phyloP scores from a whole-genome alignment of 2,113 vertebrate genomes.

The Dicrurus megarhynchus region DNA sequence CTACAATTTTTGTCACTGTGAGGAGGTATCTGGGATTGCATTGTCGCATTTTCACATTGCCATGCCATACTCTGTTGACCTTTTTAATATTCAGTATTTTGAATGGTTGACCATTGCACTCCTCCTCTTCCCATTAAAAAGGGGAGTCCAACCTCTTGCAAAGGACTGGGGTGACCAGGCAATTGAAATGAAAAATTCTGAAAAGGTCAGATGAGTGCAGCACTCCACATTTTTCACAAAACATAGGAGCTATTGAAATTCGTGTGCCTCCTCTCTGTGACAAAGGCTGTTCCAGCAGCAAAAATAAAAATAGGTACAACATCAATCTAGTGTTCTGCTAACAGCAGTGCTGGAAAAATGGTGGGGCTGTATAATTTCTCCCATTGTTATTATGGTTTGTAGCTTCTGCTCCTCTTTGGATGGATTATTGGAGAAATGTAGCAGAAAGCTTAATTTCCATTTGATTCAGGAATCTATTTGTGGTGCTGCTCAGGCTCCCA shows the following conservation, averaged over 20 bases:
- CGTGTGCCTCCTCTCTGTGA: background rate
- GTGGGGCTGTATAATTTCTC: slow-evolving; percentile 8
- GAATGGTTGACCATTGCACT: slow-evolving; percentile 61
- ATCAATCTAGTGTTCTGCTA: background rate
- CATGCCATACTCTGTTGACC: slow-evolving; percentile 61
- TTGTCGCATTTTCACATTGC: slow-evolving; percentile 60
- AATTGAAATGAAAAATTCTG: slow-evolving; percentile 60
- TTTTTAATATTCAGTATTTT: slow-evolving; percentile 76
- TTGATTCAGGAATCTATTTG: slow-evolving; percentile 29
- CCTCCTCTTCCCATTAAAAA: slow-evolving; percentile 59
- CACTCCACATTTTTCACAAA: slow-evolving; percentile 1
- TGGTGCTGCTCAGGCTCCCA: background rate
- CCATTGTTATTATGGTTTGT: slow-evolving; percentile 21
- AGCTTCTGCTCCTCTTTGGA: background rate
- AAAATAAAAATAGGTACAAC: slow-evolving; percentile 38
- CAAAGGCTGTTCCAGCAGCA: slow-evolving; percentile 11
- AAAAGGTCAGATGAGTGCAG: slow-evolving; percentile 69
- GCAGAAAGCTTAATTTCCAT: slow-evolving; percentile 39
- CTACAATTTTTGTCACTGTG: slow-evolving; percentile 47
- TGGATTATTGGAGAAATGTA: slow-evolving; percentile 17
- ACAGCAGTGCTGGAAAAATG: background rate
- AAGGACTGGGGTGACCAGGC: slow-evolving; percentile 28
- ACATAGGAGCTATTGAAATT: slow-evolving; percentile 12
- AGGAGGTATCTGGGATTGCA: slow-evolving; percentile 32
- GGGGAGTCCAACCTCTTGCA: slow-evolving; percentile 50